A percentile compares a stretch with the other conserved stretches of the same genome.
Conservation (phyloP, 2,113 vertebrate species). For the Chrysochloris asiatica region DNA sequence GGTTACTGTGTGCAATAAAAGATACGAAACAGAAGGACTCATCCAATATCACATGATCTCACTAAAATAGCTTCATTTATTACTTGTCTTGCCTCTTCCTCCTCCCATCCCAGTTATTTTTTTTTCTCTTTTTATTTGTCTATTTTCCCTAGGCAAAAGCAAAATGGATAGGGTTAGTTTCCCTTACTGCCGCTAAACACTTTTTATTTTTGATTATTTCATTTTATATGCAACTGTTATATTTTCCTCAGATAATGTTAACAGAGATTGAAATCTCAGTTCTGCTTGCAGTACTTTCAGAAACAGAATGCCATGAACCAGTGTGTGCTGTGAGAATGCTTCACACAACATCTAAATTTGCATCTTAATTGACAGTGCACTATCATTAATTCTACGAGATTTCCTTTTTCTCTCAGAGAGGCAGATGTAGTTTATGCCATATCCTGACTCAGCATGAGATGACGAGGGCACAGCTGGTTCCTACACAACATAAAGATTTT, state of each 20-base stretch:
- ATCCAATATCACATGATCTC: background rate
- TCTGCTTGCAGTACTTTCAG: background rate
- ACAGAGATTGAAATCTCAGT: background rate
- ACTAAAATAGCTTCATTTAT: background rate
- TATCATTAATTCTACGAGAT: slow-evolving; percentile 42
- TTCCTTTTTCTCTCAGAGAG: background rate
- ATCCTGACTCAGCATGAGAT: background rate
- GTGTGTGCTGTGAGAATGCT: background rate
- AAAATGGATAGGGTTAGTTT: background rate
- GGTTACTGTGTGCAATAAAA: background rate
- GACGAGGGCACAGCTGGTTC: background rate
- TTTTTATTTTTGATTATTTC: background rate
- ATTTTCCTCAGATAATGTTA: background rate
- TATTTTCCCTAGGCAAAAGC: background rate
- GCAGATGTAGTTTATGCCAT: slow-evolving; percentile 27
- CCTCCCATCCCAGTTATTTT: background rate
- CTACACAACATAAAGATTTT: background rate
- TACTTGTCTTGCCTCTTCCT: background rate
- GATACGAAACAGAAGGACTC: background rate
- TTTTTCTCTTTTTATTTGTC: background rate
- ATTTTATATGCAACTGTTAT: background rate
- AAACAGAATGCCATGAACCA: background rate
- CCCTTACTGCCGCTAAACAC: background rate
- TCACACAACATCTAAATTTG: slow-evolving; percentile 39
- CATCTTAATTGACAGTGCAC: slow-evolving; percentile 29